phyloP scores from a whole-genome alignment of 2,797 vertebrate species.

The Diglossa cyanea region DNA sequence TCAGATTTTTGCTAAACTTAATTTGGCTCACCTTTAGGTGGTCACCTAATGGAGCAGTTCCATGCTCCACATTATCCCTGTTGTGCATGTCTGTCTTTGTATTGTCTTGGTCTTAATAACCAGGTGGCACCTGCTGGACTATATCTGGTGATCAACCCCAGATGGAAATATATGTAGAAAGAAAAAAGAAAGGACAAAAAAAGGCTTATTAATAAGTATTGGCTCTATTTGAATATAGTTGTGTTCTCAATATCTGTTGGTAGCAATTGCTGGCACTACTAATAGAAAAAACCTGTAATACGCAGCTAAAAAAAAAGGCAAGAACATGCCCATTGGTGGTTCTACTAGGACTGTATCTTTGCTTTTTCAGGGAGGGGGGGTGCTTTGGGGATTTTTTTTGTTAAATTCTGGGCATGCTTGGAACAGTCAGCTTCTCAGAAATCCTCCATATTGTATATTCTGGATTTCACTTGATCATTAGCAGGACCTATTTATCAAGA shows the following conservation, averaged over 20 bases:
- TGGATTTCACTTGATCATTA: not conserved
- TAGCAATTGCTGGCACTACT: not conserved
- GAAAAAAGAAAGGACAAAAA: not conserved
- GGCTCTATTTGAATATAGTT: not conserved
- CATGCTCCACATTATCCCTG: not conserved
- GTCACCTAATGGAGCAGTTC: not conserved
- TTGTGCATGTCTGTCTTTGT: not conserved
- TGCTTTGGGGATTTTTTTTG: not conserved
- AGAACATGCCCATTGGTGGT: not conserved
- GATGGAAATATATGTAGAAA: not conserved
- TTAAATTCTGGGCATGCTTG: not conserved
- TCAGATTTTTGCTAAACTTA: not conserved
- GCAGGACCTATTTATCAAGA: not conserved
- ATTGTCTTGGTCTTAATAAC: not conserved
- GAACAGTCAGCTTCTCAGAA: not conserved
- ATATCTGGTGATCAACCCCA: not conserved
- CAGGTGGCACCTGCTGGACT: not conserved
- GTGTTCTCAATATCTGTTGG: not conserved
- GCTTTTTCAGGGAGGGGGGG: fast-evolving
- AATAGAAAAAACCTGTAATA: not conserved
- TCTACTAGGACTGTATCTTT: not conserved
- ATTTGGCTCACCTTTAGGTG: not conserved
- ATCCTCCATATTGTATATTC: not conserved
- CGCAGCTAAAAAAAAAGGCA: not conserved
- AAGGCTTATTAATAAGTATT: not conserved